Evolutionary conservation across 2,797 vertebrate genomes (phyloP), one percentile per base, ranked within the genome.

Genomic region (Notamacropus eugenii): DNA sequence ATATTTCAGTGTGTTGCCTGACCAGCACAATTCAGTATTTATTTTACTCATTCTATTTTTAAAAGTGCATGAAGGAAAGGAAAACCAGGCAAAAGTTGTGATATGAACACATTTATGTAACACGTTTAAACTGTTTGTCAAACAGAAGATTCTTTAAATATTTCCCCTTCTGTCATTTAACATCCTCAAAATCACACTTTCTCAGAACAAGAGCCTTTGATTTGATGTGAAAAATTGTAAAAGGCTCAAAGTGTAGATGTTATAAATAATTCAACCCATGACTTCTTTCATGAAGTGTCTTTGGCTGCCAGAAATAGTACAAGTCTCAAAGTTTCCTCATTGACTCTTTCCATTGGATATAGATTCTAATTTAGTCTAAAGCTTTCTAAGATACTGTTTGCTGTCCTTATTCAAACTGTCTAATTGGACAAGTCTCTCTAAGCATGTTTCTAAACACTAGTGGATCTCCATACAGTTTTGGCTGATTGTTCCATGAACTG

Each of bases 211-310:
- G 74, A 87, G 40, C 22, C 74, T 87, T 87, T 87, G 74, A 87
- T 87, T 87, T 87, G 74, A 87, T 40, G 19, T 50, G 74, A 87
- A 87, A 87, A 87, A 87, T 50, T 87, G 40, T 87, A 27, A 50
- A 87, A 87, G 40, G 22, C 74, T 87, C 74, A 87, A 87, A 87
- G 74, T 87, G 24, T 87, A 87, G 74, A 50, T 46, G 27, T 82
- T 82, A 82, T 87, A 87, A 87, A 87, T 87, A 87, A 87, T 87
- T 87, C 74, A 87, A 87, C 74, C 74, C 74, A 87, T 87, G 74
- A 87, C 74, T 87, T 87, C 74, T 87, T 82, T 27, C 74, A 87
- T 87, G 74, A 87, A 87, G 10, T 87, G 31, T 50, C 74, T 87
- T 87, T 87, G 40, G 19, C 74, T 87, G 74, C 74, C 74, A 87